Evolutionary conservation across 1,140 invertebrate genomes (phyloP), one percentile per base, ranked within the genome.

Genomic region (Drosophila ficusphila): DNA sequence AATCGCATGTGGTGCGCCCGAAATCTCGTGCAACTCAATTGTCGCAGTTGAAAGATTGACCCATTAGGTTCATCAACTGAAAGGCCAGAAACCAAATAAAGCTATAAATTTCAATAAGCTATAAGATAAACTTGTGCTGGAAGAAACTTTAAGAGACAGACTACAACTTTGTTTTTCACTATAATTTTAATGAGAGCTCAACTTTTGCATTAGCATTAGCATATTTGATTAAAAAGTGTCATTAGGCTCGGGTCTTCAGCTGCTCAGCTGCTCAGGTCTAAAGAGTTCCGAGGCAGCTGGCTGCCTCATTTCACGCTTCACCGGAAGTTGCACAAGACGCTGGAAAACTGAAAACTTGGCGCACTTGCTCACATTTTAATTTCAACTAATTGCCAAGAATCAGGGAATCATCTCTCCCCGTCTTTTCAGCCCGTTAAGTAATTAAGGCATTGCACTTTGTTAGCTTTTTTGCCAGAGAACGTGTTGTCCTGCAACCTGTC

Each of bases 161-260:
- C 25, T 6, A 48, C 34, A 33, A 57, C 67, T 49, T 44, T 72
- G 36, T 14, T 12, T 14, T 12, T 34, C 34, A 70, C 61, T 69
- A 46, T 69, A 44, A 65, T 76, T 76, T 65, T 69, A 81, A 88
- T 79, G 73, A 52, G 51, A 76, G 58, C 42, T 48, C 52, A 79
- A 72, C 47, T 79, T 73, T 62, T 38, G 67, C 72, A 79, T 82
- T 81, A 82, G 76, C 81, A 82, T 86, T 86, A 89, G 82, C 82
- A 86, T 86, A 88, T 88, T 86, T 86, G 81, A 86, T 86, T 86
- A 88, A 86, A 85, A 86, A 86, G 77, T 86, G 82, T 88, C 82
- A 86, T 86, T 88, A 86, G 81, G 65, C 71, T 58, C 21, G 41
- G 33, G 14, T 21, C 69, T 14, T 4, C 33, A 29, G 23, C 60